Evolutionary conservation across 2,797 vertebrate genomes (phyloP), one percentile per base, ranked within the genome.

Genomic region (Otolemur crassicaudatus): DNA sequence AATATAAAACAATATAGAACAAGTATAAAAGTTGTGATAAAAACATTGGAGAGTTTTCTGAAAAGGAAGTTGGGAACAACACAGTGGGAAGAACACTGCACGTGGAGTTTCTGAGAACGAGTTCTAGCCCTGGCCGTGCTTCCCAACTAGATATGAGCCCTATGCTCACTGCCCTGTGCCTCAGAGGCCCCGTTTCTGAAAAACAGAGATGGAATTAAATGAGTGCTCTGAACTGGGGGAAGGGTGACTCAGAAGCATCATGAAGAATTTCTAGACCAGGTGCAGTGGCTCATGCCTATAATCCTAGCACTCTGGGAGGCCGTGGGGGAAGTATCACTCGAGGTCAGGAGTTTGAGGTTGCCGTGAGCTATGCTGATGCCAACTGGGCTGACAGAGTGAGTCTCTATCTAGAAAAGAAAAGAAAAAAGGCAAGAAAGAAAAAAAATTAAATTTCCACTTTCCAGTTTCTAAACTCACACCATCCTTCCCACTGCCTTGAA

Each of bases 201-300:
- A 79, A 89, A 80, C 31, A 46, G 5, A 90, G 61, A 92, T 3
- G 70, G 29, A 93, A 85, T 85, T 75, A 90, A 87, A 88, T 72
- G 75, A 77, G 29, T 43, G 19, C 49, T 53, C 46, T 58, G 83
- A 63, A 70, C n/a, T 37, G 1, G 12, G 65, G 14, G 11, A 80
- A 34, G 12, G 11, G 23, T 17, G 23, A 63, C 34, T 90, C 25
- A 84, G 72, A 87, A 79, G 23, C 40, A 60, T 6, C 17, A 81
- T 9, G 4, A 92, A 72, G 60, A 85, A 90, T 90, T 95, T 77
- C 65, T 17, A 67, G 65, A 17, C 65, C 65, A 19, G 65, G 31
- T 6, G 7, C 16, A 9, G 31, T 67, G 65, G 16, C 31, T 67
- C 65, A 67, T 0, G 31, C 65, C 65, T 67, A 7, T n/a, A n/a